These are phyloP conservation scores for Dyspetes luteomarginatus DNA, from an alignment of 2,888 invertebrate species.

Conservation along the genomic window DNA sequence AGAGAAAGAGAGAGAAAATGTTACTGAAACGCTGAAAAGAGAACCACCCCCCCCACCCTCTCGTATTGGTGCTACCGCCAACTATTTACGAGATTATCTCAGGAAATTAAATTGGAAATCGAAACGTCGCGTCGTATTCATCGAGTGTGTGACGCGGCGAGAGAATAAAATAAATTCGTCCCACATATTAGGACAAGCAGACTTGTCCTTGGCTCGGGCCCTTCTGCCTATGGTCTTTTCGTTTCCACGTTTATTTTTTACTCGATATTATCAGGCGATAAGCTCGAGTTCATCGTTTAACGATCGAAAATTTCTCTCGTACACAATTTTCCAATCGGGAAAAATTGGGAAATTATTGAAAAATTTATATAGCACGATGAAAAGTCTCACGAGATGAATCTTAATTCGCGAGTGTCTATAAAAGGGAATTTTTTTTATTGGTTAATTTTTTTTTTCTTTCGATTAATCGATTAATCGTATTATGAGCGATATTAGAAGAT, in stretches of 20 bases:
- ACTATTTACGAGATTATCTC: constrained; percentile 60
- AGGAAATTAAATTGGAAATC: constrained; percentile 67
- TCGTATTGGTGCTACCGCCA: constrained; percentile 14
- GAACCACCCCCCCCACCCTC: too few relatives aligned
- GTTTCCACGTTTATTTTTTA: constrained; percentile 35
- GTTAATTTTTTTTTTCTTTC: constrained; percentile 65
- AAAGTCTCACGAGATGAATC: not conserved
- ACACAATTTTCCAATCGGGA: not conserved
- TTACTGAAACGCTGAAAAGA: constrained; percentile 57
- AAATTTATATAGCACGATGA: not conserved
- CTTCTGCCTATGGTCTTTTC: not conserved
- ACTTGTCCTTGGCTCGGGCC: constrained; percentile 1
- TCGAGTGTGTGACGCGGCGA: constrained; percentile 42
- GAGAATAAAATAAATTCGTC: constrained; percentile 63
- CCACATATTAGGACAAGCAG: constrained; percentile 32
- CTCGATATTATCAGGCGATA: constrained; percentile 27
- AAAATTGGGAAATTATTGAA: not conserved
- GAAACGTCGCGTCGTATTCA: constrained; percentile 64
- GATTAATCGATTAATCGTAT: constrained; percentile 16
- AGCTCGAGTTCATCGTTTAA: constrained; percentile 1
- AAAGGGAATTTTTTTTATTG: constrained; percentile 26
- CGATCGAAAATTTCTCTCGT: not conserved
- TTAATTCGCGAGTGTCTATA: not conserved
- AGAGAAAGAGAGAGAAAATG: constrained; percentile 16
- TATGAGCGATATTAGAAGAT: not conserved